Evolutionary conservation across 2,113 vertebrate species (phyloP), one percentile per base, ranked within the genome.

Genomic region (Ctenomys sociabilis): DNA sequence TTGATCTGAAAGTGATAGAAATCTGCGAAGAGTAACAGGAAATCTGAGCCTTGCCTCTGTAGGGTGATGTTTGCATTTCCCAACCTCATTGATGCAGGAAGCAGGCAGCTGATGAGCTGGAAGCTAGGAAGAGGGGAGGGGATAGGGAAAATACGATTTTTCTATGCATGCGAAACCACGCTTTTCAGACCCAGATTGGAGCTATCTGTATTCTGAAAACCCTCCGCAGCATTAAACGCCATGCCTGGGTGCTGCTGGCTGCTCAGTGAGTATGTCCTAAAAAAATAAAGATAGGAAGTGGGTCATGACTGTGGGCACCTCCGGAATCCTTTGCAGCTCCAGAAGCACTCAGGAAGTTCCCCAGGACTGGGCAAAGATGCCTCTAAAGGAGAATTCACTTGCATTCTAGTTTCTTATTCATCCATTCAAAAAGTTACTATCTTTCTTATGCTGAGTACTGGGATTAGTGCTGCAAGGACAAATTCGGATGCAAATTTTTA

Each of bases 1-100:
- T 97, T 97, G 95, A 72, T 95, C 68, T 77, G 35, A 96, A 75
- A 93, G 84, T 90, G 80, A 81, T 84, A 87, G 96, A 93, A 96
- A 96, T 91, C 54, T 72, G 17, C 84, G 70, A 66, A 90, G 72
- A 92, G 32, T 95, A 92, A 94, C 54, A 92, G 90, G 92, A 96
- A 97, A 90, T 85, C 84, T 93, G 83, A 95, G 68, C 64, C 68
- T 92, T 73, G 43, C 91, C 43, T 88, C 70, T 85, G 21, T 85
- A 94, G 59, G 64, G 59, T 90, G 82, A 59, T 78, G 24, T 54
- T 88, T 91, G 35, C 35, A 40, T 85, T 82, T 83, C 49, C 64
- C 85, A 86, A 37, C 2, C 40, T 92, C 70, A 49, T 2, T 66
- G 84, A 90, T 95, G 84, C 40, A 64, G 70, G 93, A 93, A 96